Evolutionary conservation across 2,113 vertebrate species (phyloP).

Genomic region (Myocastor coypus): DNA sequence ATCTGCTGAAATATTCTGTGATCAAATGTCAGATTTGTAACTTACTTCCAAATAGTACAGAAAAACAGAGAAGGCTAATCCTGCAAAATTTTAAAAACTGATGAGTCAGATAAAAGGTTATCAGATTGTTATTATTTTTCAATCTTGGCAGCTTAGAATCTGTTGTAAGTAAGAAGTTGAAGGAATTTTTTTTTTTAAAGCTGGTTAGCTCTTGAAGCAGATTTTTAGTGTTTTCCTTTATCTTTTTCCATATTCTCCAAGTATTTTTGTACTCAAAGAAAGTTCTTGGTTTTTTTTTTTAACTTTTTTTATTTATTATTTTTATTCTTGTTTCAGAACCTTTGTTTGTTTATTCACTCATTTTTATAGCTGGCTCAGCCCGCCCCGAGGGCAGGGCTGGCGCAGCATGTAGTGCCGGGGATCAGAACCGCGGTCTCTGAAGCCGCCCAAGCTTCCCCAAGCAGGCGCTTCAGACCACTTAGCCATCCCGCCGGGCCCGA

Average conservation of each 20-base stretch:
- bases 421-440: no score
- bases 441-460: no score
- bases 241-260: background rate
- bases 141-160: background rate
- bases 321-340: no score
- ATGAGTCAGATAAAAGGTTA: background rate
- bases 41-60: conserved; percentile 7
- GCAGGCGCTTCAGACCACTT: no score
- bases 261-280: background rate
- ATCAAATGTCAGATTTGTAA: background rate
- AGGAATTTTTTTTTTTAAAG: background rate
- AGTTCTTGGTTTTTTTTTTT: background rate
- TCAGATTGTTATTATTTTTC: background rate
- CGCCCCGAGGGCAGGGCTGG: no score
- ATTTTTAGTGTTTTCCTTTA: background rate
- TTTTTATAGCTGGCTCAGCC: no score
- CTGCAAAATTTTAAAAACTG: background rate
- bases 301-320: no score
- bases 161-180: background rate
- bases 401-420: no score
- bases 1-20: background rate
- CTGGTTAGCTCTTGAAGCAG: background rate
- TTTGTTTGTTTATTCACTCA: no score
- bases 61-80: background rate
- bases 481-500: no score